Conservation (phyloP, 2,797 vertebrate species). For the Chlorospingus flavigularis region DNA sequence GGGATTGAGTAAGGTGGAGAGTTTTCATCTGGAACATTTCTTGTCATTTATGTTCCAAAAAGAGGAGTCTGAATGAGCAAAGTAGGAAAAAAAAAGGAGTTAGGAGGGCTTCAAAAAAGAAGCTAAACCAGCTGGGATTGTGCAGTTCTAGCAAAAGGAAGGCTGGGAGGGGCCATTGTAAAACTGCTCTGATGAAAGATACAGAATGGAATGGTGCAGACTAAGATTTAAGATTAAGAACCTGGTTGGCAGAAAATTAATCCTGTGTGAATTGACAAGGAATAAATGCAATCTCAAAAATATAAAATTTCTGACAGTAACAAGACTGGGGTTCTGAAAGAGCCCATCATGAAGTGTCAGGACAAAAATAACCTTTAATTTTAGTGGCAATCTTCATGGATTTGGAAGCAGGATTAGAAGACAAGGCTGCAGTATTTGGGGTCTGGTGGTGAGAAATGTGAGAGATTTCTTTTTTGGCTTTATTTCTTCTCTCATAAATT, state of each 20-base stretch:
- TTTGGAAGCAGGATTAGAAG: background rate
- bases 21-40: background rate
- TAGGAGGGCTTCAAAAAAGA: background rate
- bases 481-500: background rate
- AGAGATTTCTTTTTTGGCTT: background rate
- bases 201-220: fast-evolving
- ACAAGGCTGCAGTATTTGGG: fast-evolving
- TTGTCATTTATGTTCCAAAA: background rate
- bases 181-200: background rate
- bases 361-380: background rate
- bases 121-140: background rate
- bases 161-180: background rate
- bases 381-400: background rate
- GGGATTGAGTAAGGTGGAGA: background rate
- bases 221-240: background rate
- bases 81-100: background rate
- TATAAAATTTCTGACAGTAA: background rate
- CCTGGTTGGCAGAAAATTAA: background rate
- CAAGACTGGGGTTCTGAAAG: background rate
- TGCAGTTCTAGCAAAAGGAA: background rate
- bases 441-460: background rate
- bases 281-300: background rate
- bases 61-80: background rate
- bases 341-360: background rate
- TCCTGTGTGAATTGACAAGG: background rate